phyloP scores from a whole-genome alignment of 2,888 invertebrate species.

The Muscina levida region DNA sequence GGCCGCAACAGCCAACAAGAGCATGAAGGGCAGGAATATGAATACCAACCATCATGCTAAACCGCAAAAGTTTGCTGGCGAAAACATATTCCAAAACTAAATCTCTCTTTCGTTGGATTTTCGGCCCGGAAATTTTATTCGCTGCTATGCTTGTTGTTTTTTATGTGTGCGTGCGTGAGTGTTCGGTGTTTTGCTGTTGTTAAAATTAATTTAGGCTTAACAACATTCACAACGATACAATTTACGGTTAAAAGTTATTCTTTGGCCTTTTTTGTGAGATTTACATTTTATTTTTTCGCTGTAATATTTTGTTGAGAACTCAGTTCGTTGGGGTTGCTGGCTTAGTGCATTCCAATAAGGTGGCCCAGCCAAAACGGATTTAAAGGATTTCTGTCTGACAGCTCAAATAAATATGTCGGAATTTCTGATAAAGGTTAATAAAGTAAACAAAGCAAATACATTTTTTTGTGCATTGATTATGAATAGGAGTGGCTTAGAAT shows the following conservation, averaged over 20 bases:
- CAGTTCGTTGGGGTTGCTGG: neutral
- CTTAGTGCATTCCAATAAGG: neutral
- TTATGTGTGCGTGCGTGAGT: too few species aligned
- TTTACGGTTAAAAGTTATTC: slow-evolving; percentile 10
- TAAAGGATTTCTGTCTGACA: slow-evolving; percentile 27
- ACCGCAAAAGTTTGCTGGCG: neutral
- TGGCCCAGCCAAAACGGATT: slow-evolving; percentile 11
- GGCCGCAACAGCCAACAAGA: too few species aligned
- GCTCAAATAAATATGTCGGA: slow-evolving; percentile 30
- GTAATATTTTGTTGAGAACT: neutral
- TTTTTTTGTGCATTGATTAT: neutral
- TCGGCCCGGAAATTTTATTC: slow-evolving; percentile 18
- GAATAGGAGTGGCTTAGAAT: neutral
- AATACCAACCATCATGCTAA: too few species aligned
- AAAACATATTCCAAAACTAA: neutral
- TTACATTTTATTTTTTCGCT: too few species aligned
- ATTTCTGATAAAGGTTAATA: neutral
- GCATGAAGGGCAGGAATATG: too few species aligned
- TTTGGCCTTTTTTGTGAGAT: neutral
- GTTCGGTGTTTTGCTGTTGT: neutral
- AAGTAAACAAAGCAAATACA: too few species aligned
- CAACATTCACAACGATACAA: slow-evolving; percentile 9
- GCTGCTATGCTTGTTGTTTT: neutral
- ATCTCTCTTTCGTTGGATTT: neutral
- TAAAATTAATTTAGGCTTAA: slow-evolving; percentile 25